These are phyloP conservation scores for Pseudanteris insignis DNA, from an alignment of 2,888 invertebrate species.

Conservation along the genomic window DNA sequence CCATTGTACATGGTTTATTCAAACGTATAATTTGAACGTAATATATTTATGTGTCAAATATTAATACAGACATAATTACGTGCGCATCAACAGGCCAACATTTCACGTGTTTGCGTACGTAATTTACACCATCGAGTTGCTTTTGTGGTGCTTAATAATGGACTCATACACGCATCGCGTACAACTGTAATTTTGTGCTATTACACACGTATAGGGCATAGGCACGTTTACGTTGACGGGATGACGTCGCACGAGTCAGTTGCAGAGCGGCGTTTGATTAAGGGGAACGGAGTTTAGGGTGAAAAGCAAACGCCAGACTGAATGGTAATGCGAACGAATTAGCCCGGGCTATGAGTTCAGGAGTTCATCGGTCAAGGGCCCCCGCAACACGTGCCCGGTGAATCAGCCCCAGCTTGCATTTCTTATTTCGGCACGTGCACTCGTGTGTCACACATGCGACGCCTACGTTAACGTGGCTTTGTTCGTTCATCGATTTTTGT, in stretches of 20 bases:
- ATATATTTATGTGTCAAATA: too few relatives aligned
- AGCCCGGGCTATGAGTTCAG: slow-evolving; percentile 2
- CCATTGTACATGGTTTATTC: too few relatives aligned
- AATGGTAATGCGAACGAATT: slow-evolving; percentile 5
- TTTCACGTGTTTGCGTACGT: too few relatives aligned
- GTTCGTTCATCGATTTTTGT: slow-evolving; percentile 22
- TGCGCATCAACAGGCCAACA: too few relatives aligned
- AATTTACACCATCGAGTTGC: too few relatives aligned
- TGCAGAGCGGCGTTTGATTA: slow-evolving; percentile 5
- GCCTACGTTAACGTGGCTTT: slow-evolving; percentile 10
- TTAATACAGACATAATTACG: too few relatives aligned
- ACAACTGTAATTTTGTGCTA: too few relatives aligned
- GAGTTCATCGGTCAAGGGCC: slow-evolving; percentile 16
- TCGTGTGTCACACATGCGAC: slow-evolving; percentile 4
- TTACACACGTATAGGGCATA: too few relatives aligned
- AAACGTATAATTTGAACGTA: too few relatives aligned
- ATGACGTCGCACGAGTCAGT: slow-evolving; percentile 6
- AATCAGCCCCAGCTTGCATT: slow-evolving; percentile 1
- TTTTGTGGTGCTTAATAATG: too few relatives aligned
- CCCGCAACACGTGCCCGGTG: slow-evolving; percentile 6
- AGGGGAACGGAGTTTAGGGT: slow-evolving; percentile 14
- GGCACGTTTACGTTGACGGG: too few relatives aligned
- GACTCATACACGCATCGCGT: too few relatives aligned
- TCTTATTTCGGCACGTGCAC: slow-evolving; percentile 11
- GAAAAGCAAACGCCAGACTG: slow-evolving; percentile 1